These are phyloP conservation scores for Drosophila subquinaria DNA, from an alignment of 2,888 invertebrate species.

Conservation along the genomic window DNA sequence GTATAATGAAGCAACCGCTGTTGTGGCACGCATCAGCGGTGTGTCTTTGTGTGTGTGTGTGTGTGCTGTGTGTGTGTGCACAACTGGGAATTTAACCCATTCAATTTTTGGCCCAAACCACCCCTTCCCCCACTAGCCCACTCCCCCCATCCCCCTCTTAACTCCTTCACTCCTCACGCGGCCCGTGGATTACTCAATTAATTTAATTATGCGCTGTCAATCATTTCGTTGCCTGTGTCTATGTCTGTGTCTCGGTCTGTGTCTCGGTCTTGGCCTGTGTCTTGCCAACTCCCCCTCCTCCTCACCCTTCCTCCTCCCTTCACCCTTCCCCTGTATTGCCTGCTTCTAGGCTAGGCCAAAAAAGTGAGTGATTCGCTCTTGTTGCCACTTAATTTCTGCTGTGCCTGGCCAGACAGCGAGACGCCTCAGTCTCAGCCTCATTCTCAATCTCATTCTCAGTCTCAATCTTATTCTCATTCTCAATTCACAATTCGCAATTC, in stretches of 20 bases:
- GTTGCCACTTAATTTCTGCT: conserved; percentile 83
- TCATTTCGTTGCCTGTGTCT: conserved; percentile 83
- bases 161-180: conserved; percentile 42
- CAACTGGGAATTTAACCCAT: conserved; percentile 79
- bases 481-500: neutral
- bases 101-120: conserved; percentile 35
- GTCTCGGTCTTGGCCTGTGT: conserved; percentile 8
- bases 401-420: conserved; percentile 58
- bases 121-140: neutral
- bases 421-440: conserved; percentile 22
- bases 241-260: conserved; percentile 29
- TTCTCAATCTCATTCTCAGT: neutral
- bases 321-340: neutral
- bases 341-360: conserved; percentile 39
- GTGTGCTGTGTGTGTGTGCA: conserved; percentile 15
- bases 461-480: neutral
- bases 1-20: conserved; percentile 65
- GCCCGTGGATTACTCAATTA: conserved; percentile 86
- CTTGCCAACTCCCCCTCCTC: neutral
- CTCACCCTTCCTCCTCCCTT: neutral
- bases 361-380: conserved; percentile 73
- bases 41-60: conserved; percentile 39
- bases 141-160: neutral
- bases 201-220: conserved; percentile 86
- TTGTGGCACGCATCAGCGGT: conserved; percentile 71